Conservation (phyloP, 2,113 vertebrate species). For the Chauna torquata region DNA sequence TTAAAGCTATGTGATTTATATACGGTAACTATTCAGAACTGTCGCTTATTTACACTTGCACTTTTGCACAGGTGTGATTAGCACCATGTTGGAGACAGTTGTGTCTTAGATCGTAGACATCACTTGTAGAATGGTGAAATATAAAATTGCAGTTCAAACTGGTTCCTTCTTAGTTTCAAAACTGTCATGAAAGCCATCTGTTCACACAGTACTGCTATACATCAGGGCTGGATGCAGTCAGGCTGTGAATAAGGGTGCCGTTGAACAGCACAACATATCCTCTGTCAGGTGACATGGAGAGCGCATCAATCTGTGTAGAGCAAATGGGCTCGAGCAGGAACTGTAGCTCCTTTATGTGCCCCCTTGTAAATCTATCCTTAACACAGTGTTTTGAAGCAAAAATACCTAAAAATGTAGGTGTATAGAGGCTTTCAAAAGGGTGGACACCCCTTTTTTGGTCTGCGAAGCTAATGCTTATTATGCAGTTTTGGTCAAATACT, state of each 20-base stretch:
- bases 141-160: slow-evolving; percentile 13
- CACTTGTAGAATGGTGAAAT: neutral
- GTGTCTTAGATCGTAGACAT: neutral
- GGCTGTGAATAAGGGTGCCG: slow-evolving; percentile 32
- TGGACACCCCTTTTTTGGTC: neutral
- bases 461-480: neutral
- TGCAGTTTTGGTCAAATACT: neutral
- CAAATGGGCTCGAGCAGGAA: neutral
- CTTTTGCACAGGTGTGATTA: neutral
- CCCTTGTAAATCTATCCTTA: neutral
- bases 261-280: neutral
- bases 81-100: neutral
- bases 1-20: neutral
- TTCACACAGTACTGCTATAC: slow-evolving; percentile 21
- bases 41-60: neutral
- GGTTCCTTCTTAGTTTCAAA: slow-evolving; percentile 23
- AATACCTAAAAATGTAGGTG: neutral
- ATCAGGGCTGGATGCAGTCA: neutral
- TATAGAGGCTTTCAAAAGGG: neutral
- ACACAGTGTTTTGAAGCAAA: neutral
- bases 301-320: slow-evolving; percentile 4
- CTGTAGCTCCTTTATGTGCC: neutral
- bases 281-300: neutral
- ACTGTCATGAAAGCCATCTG: slow-evolving; percentile 43
- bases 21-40: neutral